Evolutionary conservation across 2,888 invertebrate genomes (phyloP), one percentile per base, ranked within the genome.

Genomic region (Eilema sororculum): DNA sequence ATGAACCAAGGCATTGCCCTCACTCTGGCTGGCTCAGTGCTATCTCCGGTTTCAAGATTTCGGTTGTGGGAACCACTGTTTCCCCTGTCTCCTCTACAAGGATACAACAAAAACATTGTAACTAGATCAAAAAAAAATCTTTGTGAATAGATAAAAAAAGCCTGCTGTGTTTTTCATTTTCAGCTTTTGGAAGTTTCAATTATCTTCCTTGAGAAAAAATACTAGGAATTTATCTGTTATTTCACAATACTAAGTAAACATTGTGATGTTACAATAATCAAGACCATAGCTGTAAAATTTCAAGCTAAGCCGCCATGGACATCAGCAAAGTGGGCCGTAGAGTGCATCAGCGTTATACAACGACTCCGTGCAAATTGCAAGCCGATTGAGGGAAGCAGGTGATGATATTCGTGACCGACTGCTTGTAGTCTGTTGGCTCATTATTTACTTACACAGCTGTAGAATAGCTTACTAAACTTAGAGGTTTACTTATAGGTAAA

Each of bases 311-410:
- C 24, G 20, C 52, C 37, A 61, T 65, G 22, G 33, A 61, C 67
- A 62, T 28, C 61, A 64, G 24, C 56, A 73, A 73, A 66, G 68
- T 79, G 33, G 82, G 68, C 58, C 71, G 62, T 41, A 52, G 71
- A 77, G 63, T 68, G 63, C 61, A 77, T 74, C 67, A 68, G 20
- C 57, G 62, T 33, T 22, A 61, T 58, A 52, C 65, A 70, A 62
- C 67, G 62, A 59, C 67, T 63, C 60, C 33, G 62, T 61, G 62
- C 65, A 30, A 70, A 78, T 58, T 5, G 61, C 12, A 28, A 71
- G 65, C 73, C 80, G 82, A 79, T 79, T 82, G 67, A 74, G 82
- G 78, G 33, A 72, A 79, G 30, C 72, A 62, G 64, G 71, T 70
- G 64, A 79, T 72, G 71, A 77, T 58, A 64, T 63, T 82, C 82